Evolutionary conservation across 2,113 vertebrate species (phyloP).

Genomic region (Noturus placidus): DNA sequence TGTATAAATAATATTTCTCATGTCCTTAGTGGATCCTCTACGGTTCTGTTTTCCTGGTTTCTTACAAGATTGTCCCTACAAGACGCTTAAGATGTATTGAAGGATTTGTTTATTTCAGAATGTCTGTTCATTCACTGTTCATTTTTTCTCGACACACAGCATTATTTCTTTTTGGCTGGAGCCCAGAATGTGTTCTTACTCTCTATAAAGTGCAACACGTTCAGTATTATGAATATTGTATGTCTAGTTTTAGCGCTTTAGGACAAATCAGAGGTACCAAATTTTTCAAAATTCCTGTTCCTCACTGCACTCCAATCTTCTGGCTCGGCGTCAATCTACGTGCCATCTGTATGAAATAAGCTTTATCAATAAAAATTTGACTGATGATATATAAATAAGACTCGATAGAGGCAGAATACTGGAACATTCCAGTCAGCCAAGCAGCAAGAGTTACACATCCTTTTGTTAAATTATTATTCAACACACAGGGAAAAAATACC

Average conservation of each 20-base stretch:
- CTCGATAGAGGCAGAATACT: slow-evolving; percentile 11
- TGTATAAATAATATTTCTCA: too few relatives aligned
- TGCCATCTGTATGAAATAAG: not conserved
- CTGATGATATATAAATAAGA: slow-evolving; percentile 2
- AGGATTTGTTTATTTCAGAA: not conserved
- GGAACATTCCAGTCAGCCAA: slow-evolving; percentile 16
- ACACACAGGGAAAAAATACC: slow-evolving; percentile 31
- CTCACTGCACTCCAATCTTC: not conserved
- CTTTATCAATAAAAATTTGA: not conserved
- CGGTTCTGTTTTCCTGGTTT: not conserved
- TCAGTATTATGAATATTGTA: not conserved
- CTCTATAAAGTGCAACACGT: not conserved
- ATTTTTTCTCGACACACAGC: not conserved
- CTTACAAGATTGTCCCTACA: not conserved
- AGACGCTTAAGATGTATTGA: not conserved
- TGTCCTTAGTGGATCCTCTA: too few relatives aligned
- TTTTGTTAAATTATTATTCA: not conserved
- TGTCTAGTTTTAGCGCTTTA: not conserved
- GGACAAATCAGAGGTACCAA: too few relatives aligned
- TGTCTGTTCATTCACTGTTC: not conserved
- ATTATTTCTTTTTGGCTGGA: not conserved
- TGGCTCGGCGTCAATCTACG: not conserved
- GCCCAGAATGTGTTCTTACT: not conserved
- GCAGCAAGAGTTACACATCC: not conserved
- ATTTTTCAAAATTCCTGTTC: not conserved